Evolutionary conservation across 2,888 invertebrate species (phyloP).

Genomic region (Macrosoma leucophasiata): DNA sequence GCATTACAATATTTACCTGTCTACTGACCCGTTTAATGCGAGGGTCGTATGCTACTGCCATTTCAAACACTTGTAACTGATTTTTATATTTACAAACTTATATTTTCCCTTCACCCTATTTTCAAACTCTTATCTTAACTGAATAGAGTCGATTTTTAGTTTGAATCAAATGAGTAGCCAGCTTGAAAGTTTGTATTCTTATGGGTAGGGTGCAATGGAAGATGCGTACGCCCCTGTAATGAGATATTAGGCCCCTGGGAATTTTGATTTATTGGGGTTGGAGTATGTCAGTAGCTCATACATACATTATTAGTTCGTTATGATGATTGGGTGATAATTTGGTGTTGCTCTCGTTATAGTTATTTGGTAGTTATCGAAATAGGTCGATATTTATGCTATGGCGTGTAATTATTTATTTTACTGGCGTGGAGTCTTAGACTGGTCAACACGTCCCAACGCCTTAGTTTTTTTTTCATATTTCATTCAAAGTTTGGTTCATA

Average conservation of each 20-base stretch:
- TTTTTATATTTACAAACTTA: conserved; percentile 45
- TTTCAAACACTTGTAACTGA: conserved; percentile 65
- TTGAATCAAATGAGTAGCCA: conserved; percentile 1
- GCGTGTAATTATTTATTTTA: no score
- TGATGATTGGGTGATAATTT: no score
- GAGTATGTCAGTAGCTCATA: no score
- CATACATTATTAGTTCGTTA: no score
- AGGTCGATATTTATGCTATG: no score
- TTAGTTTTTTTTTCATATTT: no score
- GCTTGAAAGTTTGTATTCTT: conserved; percentile 23
- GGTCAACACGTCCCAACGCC: no score
- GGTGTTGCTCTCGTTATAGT: no score
- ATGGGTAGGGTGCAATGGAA: conserved; percentile 48
- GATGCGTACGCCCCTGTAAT: conserved; percentile 45
- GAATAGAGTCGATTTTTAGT: conserved; percentile 29
- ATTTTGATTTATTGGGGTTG: conserved; percentile 30
- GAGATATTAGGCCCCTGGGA: conserved; percentile 65
- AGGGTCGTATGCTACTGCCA: conserved; percentile 53
- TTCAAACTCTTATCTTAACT: conserved; percentile 13
- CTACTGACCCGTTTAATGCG: conserved; percentile 67
- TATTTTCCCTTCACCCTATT: conserved; percentile 7
- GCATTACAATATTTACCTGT: conserved; percentile 69
- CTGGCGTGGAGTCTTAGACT: no score
- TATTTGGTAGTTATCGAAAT: no score
- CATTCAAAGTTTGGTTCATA: no score